Conservation (phyloP, 2,888 invertebrate genomes). For the Agonum fuliginosum region DNA sequence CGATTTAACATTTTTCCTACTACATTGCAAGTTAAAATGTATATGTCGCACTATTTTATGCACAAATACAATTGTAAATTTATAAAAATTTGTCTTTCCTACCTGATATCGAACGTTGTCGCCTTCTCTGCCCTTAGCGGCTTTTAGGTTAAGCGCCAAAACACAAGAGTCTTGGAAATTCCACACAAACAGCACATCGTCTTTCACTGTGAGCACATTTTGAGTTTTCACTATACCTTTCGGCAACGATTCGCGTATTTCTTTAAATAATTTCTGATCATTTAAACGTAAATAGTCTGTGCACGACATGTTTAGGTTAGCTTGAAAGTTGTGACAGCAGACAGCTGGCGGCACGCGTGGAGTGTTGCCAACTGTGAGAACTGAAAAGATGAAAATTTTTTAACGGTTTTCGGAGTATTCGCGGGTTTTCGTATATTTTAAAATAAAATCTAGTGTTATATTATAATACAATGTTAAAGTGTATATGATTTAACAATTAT, state of each 20-base stretch:
- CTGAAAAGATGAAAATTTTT: background rate
- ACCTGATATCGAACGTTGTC: constrained; percentile 79
- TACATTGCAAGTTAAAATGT: background rate
- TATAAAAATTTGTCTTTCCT: constrained; percentile 60
- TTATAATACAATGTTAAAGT: no score
- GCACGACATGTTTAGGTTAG: constrained; percentile 74
- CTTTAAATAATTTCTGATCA: constrained; percentile 78
- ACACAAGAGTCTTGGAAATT: constrained; percentile 79
- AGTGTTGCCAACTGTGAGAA: constrained; percentile 49
- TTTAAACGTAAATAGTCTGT: constrained; percentile 77
- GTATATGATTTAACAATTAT: no score
- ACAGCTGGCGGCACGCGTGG: background rate
- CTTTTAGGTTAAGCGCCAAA: constrained; percentile 77
- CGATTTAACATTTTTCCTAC: no score
- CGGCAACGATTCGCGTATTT: constrained; percentile 75
- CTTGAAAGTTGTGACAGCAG: no score
- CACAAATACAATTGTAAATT: background rate
- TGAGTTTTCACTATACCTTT: constrained; percentile 76
- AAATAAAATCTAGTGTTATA: no score
- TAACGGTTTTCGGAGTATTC: no score
- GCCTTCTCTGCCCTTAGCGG: constrained; percentile 69
- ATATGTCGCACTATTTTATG: background rate
- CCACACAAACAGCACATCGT: constrained; percentile 83
- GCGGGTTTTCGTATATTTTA: no score
- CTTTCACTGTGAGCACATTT: constrained; percentile 79